Conservation (phyloP, 2,113 vertebrate genomes). For the Centropristis striata region DNA sequence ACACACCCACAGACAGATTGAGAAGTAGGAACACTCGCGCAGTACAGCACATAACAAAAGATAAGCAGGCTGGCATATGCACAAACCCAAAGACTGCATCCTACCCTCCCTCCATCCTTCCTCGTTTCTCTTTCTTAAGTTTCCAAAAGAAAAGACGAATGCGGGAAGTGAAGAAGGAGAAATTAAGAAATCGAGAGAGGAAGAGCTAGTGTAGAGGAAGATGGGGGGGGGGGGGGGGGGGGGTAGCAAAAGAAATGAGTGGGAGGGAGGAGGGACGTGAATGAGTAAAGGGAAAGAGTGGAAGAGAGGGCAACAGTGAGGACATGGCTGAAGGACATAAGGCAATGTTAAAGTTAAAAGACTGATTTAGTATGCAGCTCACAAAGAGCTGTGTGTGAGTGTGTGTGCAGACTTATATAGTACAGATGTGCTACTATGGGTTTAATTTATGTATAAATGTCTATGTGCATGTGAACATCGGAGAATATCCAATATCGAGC, state of each 20-base stretch:
- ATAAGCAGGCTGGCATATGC: slow-evolving; percentile 35
- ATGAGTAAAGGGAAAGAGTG: neutral
- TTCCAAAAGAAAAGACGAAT: neutral
- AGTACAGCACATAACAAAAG: slow-evolving; percentile 25
- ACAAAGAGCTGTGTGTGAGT: slow-evolving; percentile 25
- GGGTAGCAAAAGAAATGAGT: neutral
- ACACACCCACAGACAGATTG: slow-evolving; percentile 46
- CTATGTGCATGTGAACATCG: neutral
- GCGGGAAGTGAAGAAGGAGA: neutral
- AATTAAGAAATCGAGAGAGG: neutral
- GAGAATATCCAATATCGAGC: neutral
- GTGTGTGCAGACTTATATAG: neutral
- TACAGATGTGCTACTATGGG: neutral
- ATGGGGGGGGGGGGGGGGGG: neutral
- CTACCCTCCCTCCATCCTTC: slow-evolving; percentile 12
- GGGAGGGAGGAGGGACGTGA: neutral
- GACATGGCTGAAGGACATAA: slow-evolving; percentile 45
- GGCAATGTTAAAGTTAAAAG: slow-evolving; percentile 34
- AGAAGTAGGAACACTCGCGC: slow-evolving; percentile 29
- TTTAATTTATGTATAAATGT: neutral
- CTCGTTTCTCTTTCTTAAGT: slow-evolving; percentile 2
- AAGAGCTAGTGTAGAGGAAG: neutral
- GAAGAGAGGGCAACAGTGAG: slow-evolving; percentile 16
- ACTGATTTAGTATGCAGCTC: slow-evolving; percentile 50
- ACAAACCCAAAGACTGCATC: slow-evolving; percentile 34